A percentile compares a stretch with the other conserved stretches of the same genome.
Conservation (phyloP, 1,140 invertebrate genomes). For the Euschistus heros region DNA sequence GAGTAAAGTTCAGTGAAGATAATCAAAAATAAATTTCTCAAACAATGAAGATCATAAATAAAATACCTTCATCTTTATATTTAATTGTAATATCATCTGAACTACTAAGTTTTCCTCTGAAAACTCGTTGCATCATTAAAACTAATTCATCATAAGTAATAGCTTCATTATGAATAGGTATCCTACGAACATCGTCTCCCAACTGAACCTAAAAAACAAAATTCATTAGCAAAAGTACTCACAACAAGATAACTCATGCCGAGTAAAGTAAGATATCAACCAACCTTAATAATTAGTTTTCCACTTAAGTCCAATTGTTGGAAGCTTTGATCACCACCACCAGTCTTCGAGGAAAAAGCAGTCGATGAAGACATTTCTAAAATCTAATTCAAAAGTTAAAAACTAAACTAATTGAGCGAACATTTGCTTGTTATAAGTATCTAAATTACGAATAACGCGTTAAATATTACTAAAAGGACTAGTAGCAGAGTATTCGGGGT, state of each 20-base stretch:
- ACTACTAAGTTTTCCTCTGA: constrained; percentile 49
- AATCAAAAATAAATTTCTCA: background rate
- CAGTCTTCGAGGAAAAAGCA: constrained; percentile 18
- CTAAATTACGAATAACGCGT: background rate
- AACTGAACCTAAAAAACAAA: constrained; percentile 45
- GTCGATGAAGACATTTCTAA: constrained; percentile 19
- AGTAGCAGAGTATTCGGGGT: constrained; percentile 19
- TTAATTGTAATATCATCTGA: constrained; percentile 62
- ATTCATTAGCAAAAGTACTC: too few species aligned
- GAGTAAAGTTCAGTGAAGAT: background rate
- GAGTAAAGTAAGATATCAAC: background rate
- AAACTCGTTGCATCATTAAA: constrained; percentile 68
- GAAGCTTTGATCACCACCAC: constrained; percentile 29
- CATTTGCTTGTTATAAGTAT: constrained; percentile 15
- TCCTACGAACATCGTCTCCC: constrained; percentile 57
- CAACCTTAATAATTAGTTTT: constrained; percentile 33
- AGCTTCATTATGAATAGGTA: constrained; percentile 66
- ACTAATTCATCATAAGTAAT: constrained; percentile 67
- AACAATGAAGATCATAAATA: background rate
- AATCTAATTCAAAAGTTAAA: constrained; percentile 11
- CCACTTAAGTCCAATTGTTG: constrained; percentile 31
- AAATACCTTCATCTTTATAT: constrained; percentile 61
- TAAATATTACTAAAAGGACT: constrained; percentile 15
- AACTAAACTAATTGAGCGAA: constrained; percentile 23
- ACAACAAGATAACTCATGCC: background rate